A percentile compares a stretch with the other conserved stretches of the same genome.
phyloP scores from a whole-genome alignment of 2,113 vertebrate genomes.

The Cavia aperea region DNA sequence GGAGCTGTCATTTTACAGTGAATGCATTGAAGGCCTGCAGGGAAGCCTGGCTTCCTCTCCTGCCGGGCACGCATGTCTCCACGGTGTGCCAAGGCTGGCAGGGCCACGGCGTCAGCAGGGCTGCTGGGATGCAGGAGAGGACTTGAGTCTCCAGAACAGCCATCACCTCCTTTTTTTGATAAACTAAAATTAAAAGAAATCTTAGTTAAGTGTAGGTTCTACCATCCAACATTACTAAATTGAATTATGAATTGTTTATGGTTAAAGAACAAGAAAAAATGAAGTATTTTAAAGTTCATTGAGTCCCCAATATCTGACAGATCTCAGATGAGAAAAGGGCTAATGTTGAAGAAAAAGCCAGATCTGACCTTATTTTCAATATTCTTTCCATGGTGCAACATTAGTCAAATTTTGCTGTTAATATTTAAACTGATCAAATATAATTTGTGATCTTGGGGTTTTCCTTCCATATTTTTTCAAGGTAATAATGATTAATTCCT shows the following conservation, averaged over 20 bases:
- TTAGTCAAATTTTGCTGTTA: background rate
- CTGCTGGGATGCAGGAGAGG: background rate
- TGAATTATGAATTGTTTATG: background rate
- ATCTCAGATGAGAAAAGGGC: background rate
- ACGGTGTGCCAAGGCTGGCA: background rate
- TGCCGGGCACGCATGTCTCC: accelerated
- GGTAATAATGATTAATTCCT: background rate
- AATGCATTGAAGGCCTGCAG: background rate
- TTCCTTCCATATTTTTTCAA: conserved; percentile 26
- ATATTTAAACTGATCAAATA: background rate
- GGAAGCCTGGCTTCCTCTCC: background rate
- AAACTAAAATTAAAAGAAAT: conserved; percentile 31
- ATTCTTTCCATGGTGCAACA: background rate
- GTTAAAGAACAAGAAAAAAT: conserved; percentile 17
- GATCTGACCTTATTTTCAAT: background rate
- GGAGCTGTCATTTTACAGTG: background rate
- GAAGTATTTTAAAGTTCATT: background rate
- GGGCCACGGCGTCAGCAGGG: background rate
- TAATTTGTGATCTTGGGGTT: conserved; percentile 16
- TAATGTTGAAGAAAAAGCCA: background rate
- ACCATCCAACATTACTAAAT: conserved; percentile 14
- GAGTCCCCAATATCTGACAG: background rate
- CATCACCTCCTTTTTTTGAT: background rate
- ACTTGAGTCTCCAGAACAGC: background rate
- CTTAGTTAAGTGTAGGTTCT: background rate